Evolutionary conservation across 2,888 invertebrate genomes (phyloP).

Genomic region (Xestia sexstrigata): DNA sequence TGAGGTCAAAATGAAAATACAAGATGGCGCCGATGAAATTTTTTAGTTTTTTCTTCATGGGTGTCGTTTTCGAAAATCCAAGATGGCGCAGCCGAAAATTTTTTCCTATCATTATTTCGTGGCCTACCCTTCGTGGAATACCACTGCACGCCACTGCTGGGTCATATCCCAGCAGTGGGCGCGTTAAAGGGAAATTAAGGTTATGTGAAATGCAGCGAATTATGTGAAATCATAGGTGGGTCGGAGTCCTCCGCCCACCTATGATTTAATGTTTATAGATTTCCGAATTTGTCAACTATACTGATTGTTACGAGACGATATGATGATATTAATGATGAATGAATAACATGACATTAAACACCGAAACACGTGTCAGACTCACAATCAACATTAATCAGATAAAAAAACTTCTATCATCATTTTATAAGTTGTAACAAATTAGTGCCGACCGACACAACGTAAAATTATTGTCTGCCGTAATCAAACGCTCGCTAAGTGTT

Average conservation of each 20-base stretch:
- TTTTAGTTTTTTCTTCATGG: too few species aligned
- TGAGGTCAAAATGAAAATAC: too few species aligned
- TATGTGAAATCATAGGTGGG: too few species aligned
- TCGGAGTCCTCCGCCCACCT: not conserved
- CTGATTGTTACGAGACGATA: not conserved
- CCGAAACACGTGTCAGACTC: not conserved
- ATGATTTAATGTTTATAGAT: not conserved
- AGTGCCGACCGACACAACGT: not conserved
- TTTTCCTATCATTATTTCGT: too few species aligned
- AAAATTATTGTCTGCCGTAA: conserved; percentile 11
- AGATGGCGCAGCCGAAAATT: too few species aligned
- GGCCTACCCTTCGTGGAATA: too few species aligned
- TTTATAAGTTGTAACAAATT: conserved; percentile 21
- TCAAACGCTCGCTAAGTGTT: conserved; percentile 14
- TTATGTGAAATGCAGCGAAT: not conserved
- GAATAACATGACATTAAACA: not conserved
- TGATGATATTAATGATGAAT: not conserved
- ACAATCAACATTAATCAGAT: not conserved
- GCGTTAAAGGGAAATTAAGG: not conserved
- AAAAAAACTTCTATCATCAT: not conserved
- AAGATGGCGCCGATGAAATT: too few species aligned
- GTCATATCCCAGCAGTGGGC: not conserved
- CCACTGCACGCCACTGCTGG: too few species aligned
- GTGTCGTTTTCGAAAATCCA: too few species aligned
- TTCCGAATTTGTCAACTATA: not conserved